These are phyloP conservation scores for Melanogrammus aeglefinus DNA, from an alignment of 2,797 vertebrate genomes.

Conservation along the genomic window DNA sequence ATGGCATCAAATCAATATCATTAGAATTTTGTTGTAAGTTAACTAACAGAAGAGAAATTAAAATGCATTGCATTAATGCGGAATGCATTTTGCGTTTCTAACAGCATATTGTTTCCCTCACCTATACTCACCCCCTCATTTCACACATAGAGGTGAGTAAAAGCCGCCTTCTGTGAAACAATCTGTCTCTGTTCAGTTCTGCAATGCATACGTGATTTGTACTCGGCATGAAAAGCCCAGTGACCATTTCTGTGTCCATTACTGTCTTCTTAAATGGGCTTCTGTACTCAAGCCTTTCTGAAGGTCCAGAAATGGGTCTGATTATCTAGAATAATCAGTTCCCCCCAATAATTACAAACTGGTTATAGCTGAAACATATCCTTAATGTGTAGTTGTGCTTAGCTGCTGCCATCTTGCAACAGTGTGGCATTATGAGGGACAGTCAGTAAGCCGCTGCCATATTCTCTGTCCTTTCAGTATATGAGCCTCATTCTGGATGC, in stretches of 20 bases:
- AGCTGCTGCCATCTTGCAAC: neutral
- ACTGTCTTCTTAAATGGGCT: neutral
- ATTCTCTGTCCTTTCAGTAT: constrained; percentile 32
- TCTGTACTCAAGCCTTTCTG: neutral
- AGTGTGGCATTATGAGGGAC: neutral
- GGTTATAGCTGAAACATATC: neutral
- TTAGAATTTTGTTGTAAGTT: neutral
- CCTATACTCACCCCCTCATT: neutral
- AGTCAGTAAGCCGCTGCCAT: constrained; percentile 17
- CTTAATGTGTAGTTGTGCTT: neutral
- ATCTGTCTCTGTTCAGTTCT: neutral
- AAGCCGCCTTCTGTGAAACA: neutral
- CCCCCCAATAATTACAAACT: neutral
- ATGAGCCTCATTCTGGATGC: constrained; percentile 26
- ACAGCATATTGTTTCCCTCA: neutral
- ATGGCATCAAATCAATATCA: neutral
- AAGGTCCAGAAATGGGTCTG: neutral
- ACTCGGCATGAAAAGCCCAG: neutral
- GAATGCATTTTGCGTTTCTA: neutral
- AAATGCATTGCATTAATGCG: neutral
- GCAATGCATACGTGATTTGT: neutral
- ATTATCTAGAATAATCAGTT: neutral
- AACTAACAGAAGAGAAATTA: neutral
- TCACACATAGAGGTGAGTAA: neutral
- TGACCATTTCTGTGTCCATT: neutral